A percentile compares a stretch with the other conserved stretches of the same genome.
Conservation (phyloP, 2,113 vertebrate species). For the Ariopsis seemanni region DNA sequence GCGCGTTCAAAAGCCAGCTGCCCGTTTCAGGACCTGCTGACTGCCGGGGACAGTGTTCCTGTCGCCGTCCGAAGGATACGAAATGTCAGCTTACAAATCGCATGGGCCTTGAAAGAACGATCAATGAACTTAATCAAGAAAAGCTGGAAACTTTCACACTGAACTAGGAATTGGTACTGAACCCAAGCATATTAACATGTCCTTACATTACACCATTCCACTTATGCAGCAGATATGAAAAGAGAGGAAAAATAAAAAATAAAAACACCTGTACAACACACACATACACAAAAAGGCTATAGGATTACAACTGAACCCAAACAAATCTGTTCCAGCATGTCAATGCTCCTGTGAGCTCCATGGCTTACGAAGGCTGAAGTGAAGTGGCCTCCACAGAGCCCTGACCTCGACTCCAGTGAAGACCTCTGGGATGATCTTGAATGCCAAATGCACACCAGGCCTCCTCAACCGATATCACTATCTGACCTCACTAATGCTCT, state of each 20-base stretch:
- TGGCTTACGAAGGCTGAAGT: too few relatives aligned
- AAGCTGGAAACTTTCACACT: conserved; percentile 1
- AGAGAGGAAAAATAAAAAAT: too few relatives aligned
- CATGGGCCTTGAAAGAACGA: conserved; percentile 68
- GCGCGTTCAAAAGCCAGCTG: conserved; percentile 65
- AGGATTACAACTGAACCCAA: too few relatives aligned
- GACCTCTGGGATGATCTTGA: not conserved
- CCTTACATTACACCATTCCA: conserved; percentile 8
- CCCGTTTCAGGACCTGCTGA: conserved; percentile 59
- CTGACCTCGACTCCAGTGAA: not conserved
- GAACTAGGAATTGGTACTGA: conserved; percentile 14
- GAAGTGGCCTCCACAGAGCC: too few relatives aligned
- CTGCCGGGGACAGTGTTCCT: conserved; percentile 74
- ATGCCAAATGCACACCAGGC: not conserved
- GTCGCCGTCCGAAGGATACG: conserved; percentile 68
- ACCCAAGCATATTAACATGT: not conserved
- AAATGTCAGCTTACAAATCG: conserved; percentile 70
- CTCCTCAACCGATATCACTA: not conserved
- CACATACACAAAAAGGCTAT: too few relatives aligned
- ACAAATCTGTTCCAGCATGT: too few relatives aligned
- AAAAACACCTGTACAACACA: not conserved
- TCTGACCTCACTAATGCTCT: too few relatives aligned
- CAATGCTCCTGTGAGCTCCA: too few relatives aligned
- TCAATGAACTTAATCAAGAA: not conserved
- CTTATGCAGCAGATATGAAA: not conserved